Evolutionary conservation across 1,140 invertebrate species (phyloP), one percentile per base, ranked within the genome.

Genomic region (Halyomorpha halys): DNA sequence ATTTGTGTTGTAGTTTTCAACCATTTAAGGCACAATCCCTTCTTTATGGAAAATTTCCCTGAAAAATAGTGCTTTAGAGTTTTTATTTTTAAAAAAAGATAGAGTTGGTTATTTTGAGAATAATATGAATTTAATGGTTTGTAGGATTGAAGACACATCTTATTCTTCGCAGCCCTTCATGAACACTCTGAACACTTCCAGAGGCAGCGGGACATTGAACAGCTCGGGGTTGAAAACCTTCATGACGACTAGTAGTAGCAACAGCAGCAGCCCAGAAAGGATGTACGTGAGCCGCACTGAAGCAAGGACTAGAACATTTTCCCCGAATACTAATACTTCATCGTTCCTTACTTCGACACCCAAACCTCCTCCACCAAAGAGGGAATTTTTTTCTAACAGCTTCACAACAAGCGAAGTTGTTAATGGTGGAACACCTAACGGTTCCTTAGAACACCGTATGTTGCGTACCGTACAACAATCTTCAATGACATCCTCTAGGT

Each of bases 401-500:
- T 56, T 56, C 53, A 23, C 53, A 1, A 6, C 19, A 9, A 6
- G 2, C 8, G 53, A 56, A 56, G 18, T 56, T 56, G 19, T 56
- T 5, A 56, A 56, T 56, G 53, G 53, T 15, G 53, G 23, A 21
- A 23, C 23, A 8, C 53, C 53, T 23, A 25, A 56, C 8, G 53
- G 53, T 23, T 56, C 53, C 23, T 25, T 56, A 23, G 53, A 56
- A 25, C 53, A 56, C 23, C 53, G 53, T 5, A 56, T 56, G 53
- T 15, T 56, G 8, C 18, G 53, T 15, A 56, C 53, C 11, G 53
- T 56, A 23, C 53, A 56, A n/a, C 53, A 56, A n/a, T 56, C 53
- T 56, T 49, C 47, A 5, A 56, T 56, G 15, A 56, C 53, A 11
- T 56, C 53, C 2, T 56, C 53, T 16, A 56, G 53, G 15, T 56